Evolutionary conservation across 2,797 vertebrate genomes (phyloP), one percentile per base, ranked within the genome.

Genomic region (Typhlichthys subterraneus): DNA sequence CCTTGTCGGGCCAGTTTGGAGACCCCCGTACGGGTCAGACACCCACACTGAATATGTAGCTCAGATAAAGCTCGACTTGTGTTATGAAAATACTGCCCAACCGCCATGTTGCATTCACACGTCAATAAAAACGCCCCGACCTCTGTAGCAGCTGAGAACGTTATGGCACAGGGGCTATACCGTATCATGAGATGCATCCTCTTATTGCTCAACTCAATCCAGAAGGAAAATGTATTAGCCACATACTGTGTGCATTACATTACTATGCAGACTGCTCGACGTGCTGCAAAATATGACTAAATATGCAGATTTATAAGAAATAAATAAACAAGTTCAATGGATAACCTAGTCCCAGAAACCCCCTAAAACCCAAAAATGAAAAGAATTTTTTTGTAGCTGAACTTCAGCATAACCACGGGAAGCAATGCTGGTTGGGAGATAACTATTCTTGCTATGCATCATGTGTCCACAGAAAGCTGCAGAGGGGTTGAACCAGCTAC

Each of bases 401-500:
- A 81, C 70, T 75, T 76, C 61, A 68, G 72, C 73, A 63, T 79
- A 68, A 67, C 54, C 38, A 14, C 14, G 53, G 45, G 12, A 23
- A 65, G 57, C 76, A 73, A 79, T 67, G 73, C 8, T 54, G 61
- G 53, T 65, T 63, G 59, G 61, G 70, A 89, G 74, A 75, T 73
- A 85, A 75, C 85, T 85, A 88, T 87, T 76, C 76, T 68, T 77
- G 78, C 77, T 79, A 89, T 88, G 85, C 82, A 69, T 69, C 66
- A 73, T 42, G 66, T 51, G 46, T 86, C 79, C 70, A 76, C 74
- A 76, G 61, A 85, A 69, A 84, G 69, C 71, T 80, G 65, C 63
- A 46, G 61, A 63, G 72, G 14, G 74, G 78, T 76, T 80, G 72
- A 73, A 67, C 70, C 82, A 81, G 77, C 82, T 85, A 58, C 67